Conservation (phyloP, 2,797 vertebrate species). For the Austrolebias charrua region DNA sequence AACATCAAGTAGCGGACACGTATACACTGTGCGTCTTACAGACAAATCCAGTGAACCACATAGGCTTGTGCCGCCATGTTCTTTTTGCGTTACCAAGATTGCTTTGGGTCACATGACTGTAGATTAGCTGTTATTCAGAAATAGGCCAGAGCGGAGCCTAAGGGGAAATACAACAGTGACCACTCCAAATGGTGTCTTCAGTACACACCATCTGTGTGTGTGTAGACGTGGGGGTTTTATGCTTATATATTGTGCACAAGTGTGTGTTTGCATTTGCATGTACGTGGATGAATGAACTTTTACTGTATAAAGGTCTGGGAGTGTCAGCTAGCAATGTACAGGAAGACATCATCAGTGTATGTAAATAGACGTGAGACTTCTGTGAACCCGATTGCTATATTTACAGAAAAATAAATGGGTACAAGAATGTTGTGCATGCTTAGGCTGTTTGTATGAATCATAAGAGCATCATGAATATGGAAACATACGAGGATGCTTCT, state of each 20-base stretch:
- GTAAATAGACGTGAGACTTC: neutral
- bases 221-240: constrained; percentile 11
- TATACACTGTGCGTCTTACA: constrained; percentile 20
- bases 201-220: constrained; percentile 60
- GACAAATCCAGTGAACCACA: constrained; percentile 26
- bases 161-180: constrained; percentile 59
- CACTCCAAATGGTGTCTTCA: constrained; percentile 65
- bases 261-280: constrained; percentile 7
- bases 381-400: neutral
- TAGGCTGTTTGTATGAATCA: constrained; percentile 27
- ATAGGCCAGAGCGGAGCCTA: constrained; percentile 65
- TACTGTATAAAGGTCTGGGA: neutral
- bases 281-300: constrained; percentile 8
- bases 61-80: constrained; percentile 20
- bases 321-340: constrained; percentile 2
- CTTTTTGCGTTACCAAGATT: constrained; percentile 50
- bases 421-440: constrained; percentile 4
- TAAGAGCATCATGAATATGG: constrained; percentile 30
- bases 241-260: constrained; percentile 11
- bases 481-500: constrained; percentile 15
- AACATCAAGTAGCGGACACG: constrained; percentile 27
- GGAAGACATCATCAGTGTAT: neutral
- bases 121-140: constrained; percentile 62
- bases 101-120: constrained; percentile 61
- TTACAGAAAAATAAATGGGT: constrained; percentile 7